Base-by-base conservation (phyloP, 1,140 invertebrate genomes). In the Lepidotrigona ventralis region DNA sequence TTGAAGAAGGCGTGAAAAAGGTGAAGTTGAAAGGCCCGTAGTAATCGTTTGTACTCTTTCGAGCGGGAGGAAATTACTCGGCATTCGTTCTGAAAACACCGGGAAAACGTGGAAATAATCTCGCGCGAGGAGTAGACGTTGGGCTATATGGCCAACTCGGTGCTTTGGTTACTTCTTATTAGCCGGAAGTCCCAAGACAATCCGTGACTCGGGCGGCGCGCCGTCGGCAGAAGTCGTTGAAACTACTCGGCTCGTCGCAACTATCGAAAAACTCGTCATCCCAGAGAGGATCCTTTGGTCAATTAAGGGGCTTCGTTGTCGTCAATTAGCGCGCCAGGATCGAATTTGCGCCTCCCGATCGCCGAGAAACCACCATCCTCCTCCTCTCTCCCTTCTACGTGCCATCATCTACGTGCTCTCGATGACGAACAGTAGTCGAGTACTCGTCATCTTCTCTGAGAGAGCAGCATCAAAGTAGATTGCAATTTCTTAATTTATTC, bases 261-360 rank as follows among this genome's bases (percentile, higher is more conserved):
- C 86, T 88, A 87, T 87, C 86, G 86, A 87, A 88, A 88, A 88
- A 88, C 86, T 87, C 46, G 85, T 81, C 69, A 63, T 19, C 60
- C 70, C 0, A 8, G n/a, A 53, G 58, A 74, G 69, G 69, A 63
- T 66, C 75, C 75, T 88, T 88, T 87, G 86, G 83, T 87, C 86
- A 88, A 88, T 88, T 88, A 88, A 75, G 64, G 74, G 71, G 75
- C 85, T 85, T 88, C 71, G 74, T 81, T 66, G 69, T 64, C 74
- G 74, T 84, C 84, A 87, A 88, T 88, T 87, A 88, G 78, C 85
- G 66, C 76, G 21, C 23, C 39, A 0, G 29, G 51, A 75, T 64
- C 79, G 26, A 46, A 29, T 56, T 74, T n/a, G 23, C 63, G n/a
- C 9, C 33, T 14, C 4, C 33, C 21, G 33, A 33, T 29, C 78